Base-by-base conservation (phyloP, 2,888 invertebrate species). In the Theodoxus fluviatilis region DNA sequence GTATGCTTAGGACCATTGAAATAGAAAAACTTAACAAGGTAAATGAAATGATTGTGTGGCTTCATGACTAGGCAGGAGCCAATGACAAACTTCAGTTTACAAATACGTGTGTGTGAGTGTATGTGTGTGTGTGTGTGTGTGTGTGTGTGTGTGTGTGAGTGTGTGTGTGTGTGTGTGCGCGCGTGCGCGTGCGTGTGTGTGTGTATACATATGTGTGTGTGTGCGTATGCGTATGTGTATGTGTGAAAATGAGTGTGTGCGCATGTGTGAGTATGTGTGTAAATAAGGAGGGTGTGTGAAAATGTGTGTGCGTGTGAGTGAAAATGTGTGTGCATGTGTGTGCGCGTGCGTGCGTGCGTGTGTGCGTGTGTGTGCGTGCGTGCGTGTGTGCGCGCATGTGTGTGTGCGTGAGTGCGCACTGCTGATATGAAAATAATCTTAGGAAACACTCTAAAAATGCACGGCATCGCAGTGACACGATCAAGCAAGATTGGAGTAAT, bases 171-270 rank as follows among this genome's bases (percentile, higher is more conserved):
- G 38, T 35, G n/a, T 38, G 63, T 63, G 15, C 9, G 15, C 9
- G 43, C 15, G 15, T 43, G 9, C 43, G 43, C 43, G 43, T 9
- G 9, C 9, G 9, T 9, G 15, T 43, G 43, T 33, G 3, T 31
- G n/a, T 35, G 3, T 33, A 6, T 63, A 55, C 28, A 6, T 64
- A 0, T 70, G 18, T 55, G 38, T 69, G n/a, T 59, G 28, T 69
- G 38, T 57, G 57, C 31, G 59, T 68, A 57, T 68, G 57, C 40
- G 68, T 55, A 38, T 68, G 57, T 68, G 57, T 68, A 40, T 40
- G 57, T 67, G 59, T 59, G 35, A 35, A 35, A 35, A 35, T 3
- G 59, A 33, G 59, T 55, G 49, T 55, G 33, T 33, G 35, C 35
- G 59, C 35, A 35, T 59, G 59, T 59, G 59, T 59, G 59, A 35